These are phyloP conservation scores for Drosophila simulans DNA, from an alignment of 1,140 invertebrate species.

Conservation along the genomic window DNA sequence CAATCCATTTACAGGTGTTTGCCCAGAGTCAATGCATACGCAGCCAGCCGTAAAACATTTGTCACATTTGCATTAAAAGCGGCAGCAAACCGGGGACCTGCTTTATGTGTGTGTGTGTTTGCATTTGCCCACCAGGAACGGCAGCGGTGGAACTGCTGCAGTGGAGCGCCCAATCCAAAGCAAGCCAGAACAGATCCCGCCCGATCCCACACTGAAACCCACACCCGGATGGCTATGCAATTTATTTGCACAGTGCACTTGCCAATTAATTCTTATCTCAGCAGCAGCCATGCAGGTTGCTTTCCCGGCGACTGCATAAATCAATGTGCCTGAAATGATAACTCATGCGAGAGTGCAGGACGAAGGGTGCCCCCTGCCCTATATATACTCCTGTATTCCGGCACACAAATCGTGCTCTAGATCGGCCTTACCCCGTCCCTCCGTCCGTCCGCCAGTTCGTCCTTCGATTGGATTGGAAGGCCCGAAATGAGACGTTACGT, in stretches of 20 bases:
- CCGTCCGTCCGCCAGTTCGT: too few species aligned
- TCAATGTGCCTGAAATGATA: slow-evolving; percentile 74
- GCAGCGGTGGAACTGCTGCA: too few species aligned
- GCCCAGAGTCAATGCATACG: slow-evolving; percentile 73
- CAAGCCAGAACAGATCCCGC: slow-evolving; percentile 2
- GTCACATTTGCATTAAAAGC: slow-evolving; percentile 82
- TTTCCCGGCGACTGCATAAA: slow-evolving; percentile 74
- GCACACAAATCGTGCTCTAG: slow-evolving; percentile 45
- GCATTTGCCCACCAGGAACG: slow-evolving; percentile 13
- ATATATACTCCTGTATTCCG: slow-evolving; percentile 34
- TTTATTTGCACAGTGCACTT: slow-evolving; percentile 80
- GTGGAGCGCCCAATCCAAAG: not conserved
- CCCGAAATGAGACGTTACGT: slow-evolving; percentile 35
- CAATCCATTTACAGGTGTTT: slow-evolving; percentile 80
- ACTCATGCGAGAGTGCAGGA: slow-evolving; percentile 51
- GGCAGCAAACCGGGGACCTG: slow-evolving; percentile 41
- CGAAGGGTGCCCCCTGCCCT: not conserved
- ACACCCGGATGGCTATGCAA: slow-evolving; percentile 46
- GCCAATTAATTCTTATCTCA: slow-evolving; percentile 82
- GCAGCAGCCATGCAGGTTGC: slow-evolving; percentile 73
- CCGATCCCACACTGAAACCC: not conserved
- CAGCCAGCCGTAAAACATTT: slow-evolving; percentile 80
- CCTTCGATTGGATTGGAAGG: slow-evolving; percentile 28
- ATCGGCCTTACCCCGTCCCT: slow-evolving; percentile 2
- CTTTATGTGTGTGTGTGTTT: slow-evolving; percentile 31